Evolutionary conservation across 2,113 vertebrate species (phyloP).

Genomic region (Climacteris rufus): DNA sequence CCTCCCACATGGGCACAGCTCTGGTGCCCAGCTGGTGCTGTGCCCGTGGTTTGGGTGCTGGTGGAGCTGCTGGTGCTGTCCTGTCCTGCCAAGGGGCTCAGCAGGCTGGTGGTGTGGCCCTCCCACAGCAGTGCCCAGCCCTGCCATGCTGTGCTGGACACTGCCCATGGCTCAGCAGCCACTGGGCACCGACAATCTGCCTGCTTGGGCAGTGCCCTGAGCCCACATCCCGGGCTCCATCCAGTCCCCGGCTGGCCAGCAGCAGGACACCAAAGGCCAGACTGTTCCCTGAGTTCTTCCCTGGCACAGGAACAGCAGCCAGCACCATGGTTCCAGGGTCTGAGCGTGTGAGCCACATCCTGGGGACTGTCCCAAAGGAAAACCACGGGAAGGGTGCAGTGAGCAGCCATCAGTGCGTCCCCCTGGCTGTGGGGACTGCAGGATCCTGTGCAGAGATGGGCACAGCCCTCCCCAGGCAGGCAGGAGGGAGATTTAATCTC

Average conservation of each 20-base stretch:
- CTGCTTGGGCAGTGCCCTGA: rapidly evolving
- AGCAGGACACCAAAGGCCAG: not conserved
- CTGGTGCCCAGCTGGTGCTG: not conserved
- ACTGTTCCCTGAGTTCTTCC: rapidly evolving
- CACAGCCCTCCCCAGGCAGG: not conserved
- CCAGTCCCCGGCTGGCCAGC: not conserved
- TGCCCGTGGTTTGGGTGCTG: rapidly evolving
- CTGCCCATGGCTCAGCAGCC: rapidly evolving
- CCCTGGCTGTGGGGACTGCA: rapidly evolving
- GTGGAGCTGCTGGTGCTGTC: rapidly evolving
- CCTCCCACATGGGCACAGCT: rapidly evolving
- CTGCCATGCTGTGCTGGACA: rapidly evolving
- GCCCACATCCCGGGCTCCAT: not conserved
- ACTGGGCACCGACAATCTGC: not conserved
- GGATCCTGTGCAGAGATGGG: not conserved
- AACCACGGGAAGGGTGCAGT: rapidly evolving
- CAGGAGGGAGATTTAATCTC: not conserved
- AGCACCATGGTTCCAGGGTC: not conserved
- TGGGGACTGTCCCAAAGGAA: not conserved
- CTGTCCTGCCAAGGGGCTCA: not conserved
- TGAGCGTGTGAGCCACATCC: rapidly evolving
- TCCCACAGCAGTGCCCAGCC: rapidly evolving
- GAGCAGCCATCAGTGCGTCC: rapidly evolving
- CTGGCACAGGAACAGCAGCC: rapidly evolving
- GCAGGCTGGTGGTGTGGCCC: rapidly evolving